Evolutionary conservation across 2,888 invertebrate genomes (phyloP).

Genomic region (Cryptocephalus moraei): DNA sequence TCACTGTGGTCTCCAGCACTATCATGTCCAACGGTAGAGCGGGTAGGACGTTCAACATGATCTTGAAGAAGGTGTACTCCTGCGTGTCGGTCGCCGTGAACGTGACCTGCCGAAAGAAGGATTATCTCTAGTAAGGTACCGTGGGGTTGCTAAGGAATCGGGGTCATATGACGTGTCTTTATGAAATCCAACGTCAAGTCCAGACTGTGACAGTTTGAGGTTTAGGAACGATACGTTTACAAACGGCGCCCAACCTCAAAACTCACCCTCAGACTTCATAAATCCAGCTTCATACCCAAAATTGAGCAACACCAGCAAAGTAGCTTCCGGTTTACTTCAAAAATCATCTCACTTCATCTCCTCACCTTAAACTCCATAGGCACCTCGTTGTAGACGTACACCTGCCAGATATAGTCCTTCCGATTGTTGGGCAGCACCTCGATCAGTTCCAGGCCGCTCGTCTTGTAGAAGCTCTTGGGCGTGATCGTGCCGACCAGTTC

Average conservation of each 20-base stretch:
- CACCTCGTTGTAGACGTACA: not conserved
- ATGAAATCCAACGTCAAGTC: too few relatives aligned
- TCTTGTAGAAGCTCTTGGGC: not conserved
- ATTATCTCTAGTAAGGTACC: too few relatives aligned
- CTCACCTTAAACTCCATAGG: not conserved
- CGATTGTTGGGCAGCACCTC: not conserved
- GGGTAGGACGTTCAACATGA: slow-evolving; percentile 27
- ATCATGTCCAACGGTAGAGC: slow-evolving; percentile 27
- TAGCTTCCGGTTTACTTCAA: too few relatives aligned
- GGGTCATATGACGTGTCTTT: too few relatives aligned
- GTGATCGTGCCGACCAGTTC: not conserved
- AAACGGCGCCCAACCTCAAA: too few relatives aligned
- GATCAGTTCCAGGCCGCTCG: not conserved
- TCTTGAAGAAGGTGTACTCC: slow-evolving; percentile 33
- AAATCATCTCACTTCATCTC: not conserved
- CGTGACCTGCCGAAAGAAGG: slow-evolving; percentile 25
- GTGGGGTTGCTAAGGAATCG: too few relatives aligned
- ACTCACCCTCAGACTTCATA: too few relatives aligned
- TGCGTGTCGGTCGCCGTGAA: slow-evolving; percentile 30
- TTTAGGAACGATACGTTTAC: too few relatives aligned
- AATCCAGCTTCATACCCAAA: too few relatives aligned
- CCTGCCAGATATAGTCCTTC: not conserved
- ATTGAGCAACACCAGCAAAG: too few relatives aligned
- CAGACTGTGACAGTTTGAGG: too few relatives aligned
- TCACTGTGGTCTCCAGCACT: slow-evolving; percentile 26